A percentile compares a stretch with the other conserved stretches of the same genome.
Conservation (phyloP, 2,888 invertebrate species). For the Euspilapteryx auroguttella region DNA sequence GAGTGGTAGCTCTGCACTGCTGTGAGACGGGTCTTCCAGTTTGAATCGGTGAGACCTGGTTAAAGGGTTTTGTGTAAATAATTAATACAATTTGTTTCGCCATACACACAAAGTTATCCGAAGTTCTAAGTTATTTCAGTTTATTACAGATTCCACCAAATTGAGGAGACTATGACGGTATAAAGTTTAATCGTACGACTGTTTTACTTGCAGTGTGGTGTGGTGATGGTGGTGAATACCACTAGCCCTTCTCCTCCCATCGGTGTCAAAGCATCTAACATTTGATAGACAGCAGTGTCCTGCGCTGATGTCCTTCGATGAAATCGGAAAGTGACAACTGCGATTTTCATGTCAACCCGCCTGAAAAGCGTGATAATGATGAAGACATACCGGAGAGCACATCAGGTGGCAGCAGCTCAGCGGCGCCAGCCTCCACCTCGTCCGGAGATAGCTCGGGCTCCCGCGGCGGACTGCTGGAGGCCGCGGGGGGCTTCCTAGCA, state of each 20-base stretch:
- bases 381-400: slow-evolving; percentile 35
- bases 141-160: no score
- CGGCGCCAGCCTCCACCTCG: slow-evolving; percentile 75
- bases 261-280: no score
- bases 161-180: no score
- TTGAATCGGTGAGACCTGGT: slow-evolving; percentile 69
- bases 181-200: no score
- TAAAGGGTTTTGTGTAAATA: neutral
- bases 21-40: slow-evolving; percentile 83
- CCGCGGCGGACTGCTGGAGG: slow-evolving; percentile 36
- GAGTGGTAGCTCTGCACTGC: slow-evolving; percentile 74
- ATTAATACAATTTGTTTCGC: no score
- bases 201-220: no score
- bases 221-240: no score
- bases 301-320: neutral
- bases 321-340: neutral
- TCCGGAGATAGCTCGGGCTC: slow-evolving; percentile 76
- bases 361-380: neutral
- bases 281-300: no score
- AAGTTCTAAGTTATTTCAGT: no score
- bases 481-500: slow-evolving; percentile 17
- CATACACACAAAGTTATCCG: no score
- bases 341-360: no score
- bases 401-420: slow-evolving; percentile 66
- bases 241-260: no score